Base-by-base conservation (phyloP, 2,113 vertebrate species). In the Coregonus clupeaformis region DNA sequence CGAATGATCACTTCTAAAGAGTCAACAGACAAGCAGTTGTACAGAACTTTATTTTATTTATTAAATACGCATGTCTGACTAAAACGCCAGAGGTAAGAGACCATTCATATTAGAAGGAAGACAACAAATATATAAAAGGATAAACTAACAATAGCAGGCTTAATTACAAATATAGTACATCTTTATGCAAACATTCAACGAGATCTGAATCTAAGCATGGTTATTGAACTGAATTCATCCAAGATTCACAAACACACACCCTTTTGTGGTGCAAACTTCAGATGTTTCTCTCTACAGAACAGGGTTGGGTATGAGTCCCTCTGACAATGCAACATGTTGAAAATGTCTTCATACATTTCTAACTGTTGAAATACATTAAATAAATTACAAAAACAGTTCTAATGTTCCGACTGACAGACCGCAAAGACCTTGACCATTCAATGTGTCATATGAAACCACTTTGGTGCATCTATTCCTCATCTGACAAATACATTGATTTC, bases 11-110 rank as follows among this genome's bases (percentile, higher is more conserved):
- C 11, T 16, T 13, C 11, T 20, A 49, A 55, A 24, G 68, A 6
- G 18, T 67, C 3, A 0, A 2, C 2, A 72, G 32, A 80, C 62
- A 75, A 57, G 62, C 57, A 60, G 9, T 55, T 77, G 68, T 88
- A 72, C 52, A 84, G 75, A 25, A 36, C 22, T 71, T 90, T 87
- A 81, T 80, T 77, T 93, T 90, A 86, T 86, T 91, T 92, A 90
- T 52, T 52, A 52, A 52, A 92, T 90, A 92, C 86, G 68, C 80
- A 87, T 81, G 9, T 88, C 93, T 91, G 92, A 93, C 93, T 94
- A 94, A 86, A 94, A 94, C 92, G 90, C 80, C 93, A 94, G 92
- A 90, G 86, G 85, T 36, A 78, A 84, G 42, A 71, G 24, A 79
- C 32, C 70, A 85, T 83, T 84, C 76, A 75, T 77, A 88, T 80